These are phyloP conservation scores for Pseudolycoriella hygida DNA, from an alignment of 2,888 invertebrate genomes.

Conservation along the genomic window DNA sequence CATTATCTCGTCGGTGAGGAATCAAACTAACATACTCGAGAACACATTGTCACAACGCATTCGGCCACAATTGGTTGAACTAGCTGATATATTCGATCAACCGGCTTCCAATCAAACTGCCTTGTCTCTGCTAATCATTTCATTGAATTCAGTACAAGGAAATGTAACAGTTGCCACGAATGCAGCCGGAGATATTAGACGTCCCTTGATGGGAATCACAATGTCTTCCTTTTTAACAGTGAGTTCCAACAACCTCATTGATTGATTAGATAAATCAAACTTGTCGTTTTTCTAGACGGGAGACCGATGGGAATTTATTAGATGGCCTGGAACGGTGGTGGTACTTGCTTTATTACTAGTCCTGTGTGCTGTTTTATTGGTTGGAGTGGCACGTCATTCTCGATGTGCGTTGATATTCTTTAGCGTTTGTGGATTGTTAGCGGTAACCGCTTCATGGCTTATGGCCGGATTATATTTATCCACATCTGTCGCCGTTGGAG, in stretches of 20 bases:
- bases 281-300: conserved; percentile 34
- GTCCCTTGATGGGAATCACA: conserved; percentile 51
- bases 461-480: conserved; percentile 76
- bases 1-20: conserved; percentile 59
- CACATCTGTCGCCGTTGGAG: conserved; percentile 67
- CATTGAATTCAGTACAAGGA: conserved; percentile 48
- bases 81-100: conserved; percentile 60
- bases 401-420: conserved; percentile 74
- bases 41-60: conserved; percentile 52
- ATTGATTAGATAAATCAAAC: background rate
- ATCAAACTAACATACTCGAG: conserved; percentile 65
- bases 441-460: conserved; percentile 76
- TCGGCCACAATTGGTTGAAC: conserved; percentile 47
- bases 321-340: conserved; percentile 83
- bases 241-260: conserved; percentile 11
- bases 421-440: conserved; percentile 70
- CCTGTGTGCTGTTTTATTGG: conserved; percentile 73
- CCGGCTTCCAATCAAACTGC: conserved; percentile 64
- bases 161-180: conserved; percentile 60
- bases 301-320: conserved; percentile 54
- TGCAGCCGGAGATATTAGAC: conserved; percentile 57
- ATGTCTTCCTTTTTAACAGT: conserved; percentile 39
- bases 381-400: conserved; percentile 77
- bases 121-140: conserved; percentile 48
- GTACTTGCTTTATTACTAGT: conserved; percentile 70